A percentile compares a stretch with the other conserved stretches of the same genome.
phyloP scores from a whole-genome alignment of 2,888 invertebrate genomes.

The Acrocyrtus sp. region DNA sequence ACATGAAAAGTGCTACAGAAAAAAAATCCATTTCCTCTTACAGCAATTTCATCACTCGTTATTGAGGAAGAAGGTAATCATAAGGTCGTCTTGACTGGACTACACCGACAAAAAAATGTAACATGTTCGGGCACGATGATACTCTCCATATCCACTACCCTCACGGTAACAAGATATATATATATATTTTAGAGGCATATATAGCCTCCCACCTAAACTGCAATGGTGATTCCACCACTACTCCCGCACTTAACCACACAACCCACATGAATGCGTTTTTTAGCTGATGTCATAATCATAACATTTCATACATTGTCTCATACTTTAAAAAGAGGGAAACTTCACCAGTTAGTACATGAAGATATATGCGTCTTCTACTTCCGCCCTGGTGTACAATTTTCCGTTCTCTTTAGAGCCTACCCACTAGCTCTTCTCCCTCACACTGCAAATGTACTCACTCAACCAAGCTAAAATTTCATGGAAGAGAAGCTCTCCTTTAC shows the following conservation, averaged over 20 bases:
- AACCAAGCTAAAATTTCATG: background rate
- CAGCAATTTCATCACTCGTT: conserved; percentile 63
- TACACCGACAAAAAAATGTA: conserved; percentile 9
- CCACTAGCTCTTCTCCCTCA: too few relatives aligned
- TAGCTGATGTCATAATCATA: background rate
- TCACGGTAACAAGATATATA: too few relatives aligned
- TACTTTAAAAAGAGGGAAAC: background rate
- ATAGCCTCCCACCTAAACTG: too few relatives aligned
- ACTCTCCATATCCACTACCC: too few relatives aligned
- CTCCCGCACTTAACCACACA: too few relatives aligned
- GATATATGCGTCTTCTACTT: background rate
- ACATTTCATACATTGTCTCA: conserved; percentile 17
- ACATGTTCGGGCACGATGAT: too few relatives aligned
- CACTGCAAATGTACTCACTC: background rate
- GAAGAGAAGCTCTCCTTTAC: background rate
- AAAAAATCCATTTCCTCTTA: conserved; percentile 55
- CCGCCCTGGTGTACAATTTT: background rate
- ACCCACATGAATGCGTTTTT: background rate
- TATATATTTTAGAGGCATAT: too few relatives aligned
- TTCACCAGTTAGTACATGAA: background rate
- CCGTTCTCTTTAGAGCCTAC: too few relatives aligned
- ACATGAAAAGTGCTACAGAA: conserved; percentile 18
- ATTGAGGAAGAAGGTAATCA: conserved; percentile 64
- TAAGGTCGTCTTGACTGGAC: conserved; percentile 61
- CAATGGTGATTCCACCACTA: too few relatives aligned